A percentile compares a stretch with the other conserved stretches of the same genome.
Conservation (phyloP, 23 tunicate genomes). For the Trididemnum clinides region DNA sequence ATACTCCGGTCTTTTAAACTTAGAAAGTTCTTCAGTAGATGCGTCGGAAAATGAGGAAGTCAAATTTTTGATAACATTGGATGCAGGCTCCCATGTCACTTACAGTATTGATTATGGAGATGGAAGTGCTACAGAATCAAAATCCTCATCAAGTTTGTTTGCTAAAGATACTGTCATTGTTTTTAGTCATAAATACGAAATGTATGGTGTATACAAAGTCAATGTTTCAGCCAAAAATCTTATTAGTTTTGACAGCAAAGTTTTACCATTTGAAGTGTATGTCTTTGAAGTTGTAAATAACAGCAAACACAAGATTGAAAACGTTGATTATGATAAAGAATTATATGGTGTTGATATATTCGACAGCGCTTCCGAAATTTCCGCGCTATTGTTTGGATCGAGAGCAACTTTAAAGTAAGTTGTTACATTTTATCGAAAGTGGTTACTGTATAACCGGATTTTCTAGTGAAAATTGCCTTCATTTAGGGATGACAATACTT, state of each 20-base stretch:
- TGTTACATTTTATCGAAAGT: background rate
- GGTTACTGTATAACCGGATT: background rate
- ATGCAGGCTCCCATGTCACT: conserved; percentile 34
- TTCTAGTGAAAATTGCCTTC: background rate
- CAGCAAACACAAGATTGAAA: background rate
- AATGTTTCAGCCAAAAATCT: conserved; percentile 30
- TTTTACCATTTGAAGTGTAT: background rate
- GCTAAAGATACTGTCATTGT: conserved; percentile 22
- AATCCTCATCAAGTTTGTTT: conserved; percentile 20
- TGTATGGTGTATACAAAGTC: conserved; percentile 48
- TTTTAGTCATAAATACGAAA: conserved; percentile 41
- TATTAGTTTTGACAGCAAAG: background rate
- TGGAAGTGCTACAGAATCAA: background rate
- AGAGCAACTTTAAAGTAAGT: background rate
- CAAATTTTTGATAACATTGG: background rate
- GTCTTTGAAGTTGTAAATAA: conserved; percentile 43
- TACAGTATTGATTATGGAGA: conserved; percentile 56
- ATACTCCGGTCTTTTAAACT: background rate
- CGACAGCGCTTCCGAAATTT: conserved; percentile 34
- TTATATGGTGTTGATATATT: conserved; percentile 25
- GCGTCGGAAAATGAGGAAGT: background rate
- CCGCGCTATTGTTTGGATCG: conserved; percentile 29
- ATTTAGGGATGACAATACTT: background rate
- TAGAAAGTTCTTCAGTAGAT: background rate
- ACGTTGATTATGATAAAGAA: conserved; percentile 23